Evolutionary conservation across 2,797 vertebrate species (phyloP).

Genomic region (Eutrigla gurnardus): DNA sequence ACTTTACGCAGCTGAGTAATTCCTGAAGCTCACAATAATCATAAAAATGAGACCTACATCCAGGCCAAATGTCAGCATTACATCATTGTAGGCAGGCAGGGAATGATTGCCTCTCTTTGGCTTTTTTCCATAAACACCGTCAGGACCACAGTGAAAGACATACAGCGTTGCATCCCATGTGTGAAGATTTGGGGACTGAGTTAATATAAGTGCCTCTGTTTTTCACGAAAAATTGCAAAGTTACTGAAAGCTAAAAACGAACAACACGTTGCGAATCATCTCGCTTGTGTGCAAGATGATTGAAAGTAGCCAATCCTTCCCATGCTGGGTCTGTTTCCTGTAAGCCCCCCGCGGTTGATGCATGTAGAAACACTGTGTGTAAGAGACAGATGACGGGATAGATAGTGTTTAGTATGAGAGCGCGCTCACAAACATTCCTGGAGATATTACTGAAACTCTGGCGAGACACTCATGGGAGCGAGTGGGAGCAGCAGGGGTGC

Average conservation of each 20-base stretch:
- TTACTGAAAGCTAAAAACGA: slow-evolving; percentile 36
- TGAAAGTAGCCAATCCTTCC: background rate
- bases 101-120: slow-evolving; percentile 44
- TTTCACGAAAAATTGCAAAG: slow-evolving; percentile 4
- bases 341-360: slow-evolving; percentile 7
- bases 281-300: slow-evolving; percentile 4
- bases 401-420: slow-evolving; percentile 19
- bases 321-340: slow-evolving; percentile 19
- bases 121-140: slow-evolving; percentile 55
- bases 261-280: slow-evolving; percentile 8
- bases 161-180: slow-evolving; percentile 6
- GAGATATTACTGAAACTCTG: slow-evolving; percentile 51
- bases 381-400: slow-evolving; percentile 18
- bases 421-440: slow-evolving; percentile 52
- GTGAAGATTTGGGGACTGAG: slow-evolving; percentile 26
- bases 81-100: slow-evolving; percentile 50
- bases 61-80: slow-evolving; percentile 61
- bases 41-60: slow-evolving; percentile 62
- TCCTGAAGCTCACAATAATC: slow-evolving; percentile 50
- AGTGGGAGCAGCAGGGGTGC: slow-evolving; percentile 57
- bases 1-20: slow-evolving; percentile 31
- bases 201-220: slow-evolving; percentile 19
- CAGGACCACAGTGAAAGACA: slow-evolving; percentile 38
- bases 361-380: slow-evolving; percentile 7
- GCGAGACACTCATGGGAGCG: slow-evolving; percentile 39